Conservation (phyloP, 2,888 invertebrate genomes). For the Carterocephalus palaemon region DNA sequence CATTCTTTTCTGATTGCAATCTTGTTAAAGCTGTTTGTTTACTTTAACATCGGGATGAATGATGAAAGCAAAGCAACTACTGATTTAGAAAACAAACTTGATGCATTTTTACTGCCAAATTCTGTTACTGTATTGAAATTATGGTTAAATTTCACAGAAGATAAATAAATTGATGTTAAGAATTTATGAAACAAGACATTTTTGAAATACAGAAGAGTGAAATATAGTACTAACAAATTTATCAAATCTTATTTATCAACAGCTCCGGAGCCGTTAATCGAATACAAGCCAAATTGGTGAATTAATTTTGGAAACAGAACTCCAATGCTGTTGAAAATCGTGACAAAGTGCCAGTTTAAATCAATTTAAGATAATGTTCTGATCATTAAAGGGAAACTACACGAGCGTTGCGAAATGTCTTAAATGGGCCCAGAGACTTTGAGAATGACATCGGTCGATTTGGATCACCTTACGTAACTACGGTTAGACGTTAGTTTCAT, state of each 20-base stretch:
- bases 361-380: slow-evolving; percentile 26
- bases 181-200: no score
- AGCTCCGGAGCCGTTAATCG: neutral
- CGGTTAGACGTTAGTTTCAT: slow-evolving; percentile 26
- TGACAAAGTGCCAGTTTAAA: slow-evolving; percentile 20
- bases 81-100: no score
- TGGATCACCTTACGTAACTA: slow-evolving; percentile 43
- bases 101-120: no score
- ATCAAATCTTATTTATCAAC: no score
- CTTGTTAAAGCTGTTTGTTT: slow-evolving; percentile 2
- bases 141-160: no score
- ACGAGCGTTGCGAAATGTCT: slow-evolving; percentile 37
- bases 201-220: no score
- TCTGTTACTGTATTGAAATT: no score
- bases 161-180: no score
- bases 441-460: slow-evolving; percentile 35
- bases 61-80: no score
- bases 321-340: slow-evolving; percentile 16
- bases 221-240: no score
- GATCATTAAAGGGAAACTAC: slow-evolving; percentile 32
- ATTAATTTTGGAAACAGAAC: slow-evolving; percentile 17
- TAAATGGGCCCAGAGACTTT: slow-evolving; percentile 40
- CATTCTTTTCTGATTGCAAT: slow-evolving; percentile 8
- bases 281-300: slow-evolving; percentile 20
- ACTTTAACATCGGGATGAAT: no score